Evolutionary conservation across 2,113 vertebrate genomes (phyloP), one percentile per base, ranked within the genome.

Genomic region (Heteronetta atricapilla): DNA sequence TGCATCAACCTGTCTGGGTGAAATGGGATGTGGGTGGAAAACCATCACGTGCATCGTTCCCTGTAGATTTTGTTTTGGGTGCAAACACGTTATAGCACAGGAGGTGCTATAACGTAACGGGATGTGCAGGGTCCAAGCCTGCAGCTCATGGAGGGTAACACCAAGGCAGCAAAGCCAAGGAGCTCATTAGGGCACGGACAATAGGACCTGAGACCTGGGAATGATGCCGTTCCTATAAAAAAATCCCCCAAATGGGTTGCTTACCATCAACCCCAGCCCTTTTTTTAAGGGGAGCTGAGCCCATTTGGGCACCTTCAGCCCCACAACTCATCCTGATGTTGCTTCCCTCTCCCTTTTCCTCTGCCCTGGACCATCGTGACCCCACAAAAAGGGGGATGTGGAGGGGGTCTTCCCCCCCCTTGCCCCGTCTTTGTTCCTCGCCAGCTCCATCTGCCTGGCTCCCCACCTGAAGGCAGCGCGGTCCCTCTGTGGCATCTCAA

Each of bases 401-500:
- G 48, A 48, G 36, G 62, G 62, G 62, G 36, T 63, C 34, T 15
- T 10, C 38, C 75, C 75, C 75, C 33, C 75, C 58, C 20, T 18
- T 28, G 12, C 6, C 20, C 33, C 15, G 6, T 79, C 92, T 95
- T 89, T 87, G 85, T 96, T 70, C 52, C 89, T 87, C 53, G 6
- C 28, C 74, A 38, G 87, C 89, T 87, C 78, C 95, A 68, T 89
- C 91, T 93, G 89, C 83, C 89, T 10, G 46, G 14, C 81, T 93
- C 82, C 94, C 89, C 91, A 96, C 94, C 95, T 97, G 95, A 92
- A 82, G 87, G 60, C 86, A 82, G 63, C 44, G 10, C 10, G 42
- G 82, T 80, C 95, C 94, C 94, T 91, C 89, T 31, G 92, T 89
- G 88, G 90, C 94, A 94, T 89, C 91, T 90, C 74, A 48, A 23